phyloP scores from a whole-genome alignment of 2,113 vertebrate genomes.

The Lethenteron reissneri region DNA sequence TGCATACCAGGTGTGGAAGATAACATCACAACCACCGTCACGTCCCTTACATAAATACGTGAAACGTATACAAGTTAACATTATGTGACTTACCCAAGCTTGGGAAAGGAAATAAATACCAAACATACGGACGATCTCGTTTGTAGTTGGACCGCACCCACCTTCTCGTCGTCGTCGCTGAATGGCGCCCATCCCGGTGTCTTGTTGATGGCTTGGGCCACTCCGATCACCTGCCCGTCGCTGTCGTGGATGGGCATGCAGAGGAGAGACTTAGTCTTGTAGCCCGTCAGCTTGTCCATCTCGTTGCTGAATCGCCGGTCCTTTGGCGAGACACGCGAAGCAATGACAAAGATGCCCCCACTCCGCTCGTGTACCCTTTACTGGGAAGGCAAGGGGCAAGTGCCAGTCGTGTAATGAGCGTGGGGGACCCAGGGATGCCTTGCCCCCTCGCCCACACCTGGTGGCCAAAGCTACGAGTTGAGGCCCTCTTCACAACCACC shows the following conservation, averaged over 20 bases:
- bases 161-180: slow-evolving; percentile 85
- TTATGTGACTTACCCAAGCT: neutral
- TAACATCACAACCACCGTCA: no score
- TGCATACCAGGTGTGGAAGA: no score
- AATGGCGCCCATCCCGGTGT: slow-evolving; percentile 61
- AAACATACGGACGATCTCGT: neutral
- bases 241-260: slow-evolving; percentile 93
- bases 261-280: slow-evolving; percentile 87
- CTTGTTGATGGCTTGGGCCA: slow-evolving; percentile 94
- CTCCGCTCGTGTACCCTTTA: no score
- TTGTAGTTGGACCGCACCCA: slow-evolving; percentile 19
- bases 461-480: no score
- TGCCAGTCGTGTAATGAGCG: no score
- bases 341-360: no score
- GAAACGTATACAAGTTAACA: neutral
- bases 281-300: slow-evolving; percentile 89
- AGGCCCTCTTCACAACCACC: no score
- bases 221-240: slow-evolving; percentile 79
- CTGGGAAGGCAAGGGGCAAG: no score
- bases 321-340: slow-evolving; percentile 19
- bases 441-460: no score
- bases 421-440: no score
- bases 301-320: slow-evolving; percentile 92
- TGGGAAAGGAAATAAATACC: neutral
- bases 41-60: neutral